Conservation (phyloP, 2,797 vertebrate genomes). For the Echiichthys vipera region DNA sequence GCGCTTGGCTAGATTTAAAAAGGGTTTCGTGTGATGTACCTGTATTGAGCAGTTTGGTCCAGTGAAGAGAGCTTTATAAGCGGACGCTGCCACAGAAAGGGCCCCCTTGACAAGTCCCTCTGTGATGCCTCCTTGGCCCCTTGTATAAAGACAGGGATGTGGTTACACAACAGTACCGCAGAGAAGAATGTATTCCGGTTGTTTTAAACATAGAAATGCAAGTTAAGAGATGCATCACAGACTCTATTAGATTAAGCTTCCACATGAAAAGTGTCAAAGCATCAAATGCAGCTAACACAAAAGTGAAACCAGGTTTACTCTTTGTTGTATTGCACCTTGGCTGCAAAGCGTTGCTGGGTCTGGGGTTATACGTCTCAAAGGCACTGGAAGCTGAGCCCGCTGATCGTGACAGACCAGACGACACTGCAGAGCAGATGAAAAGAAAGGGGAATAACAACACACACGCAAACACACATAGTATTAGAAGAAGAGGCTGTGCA, state of each 20-base stretch:
- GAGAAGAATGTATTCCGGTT: background rate
- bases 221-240: background rate
- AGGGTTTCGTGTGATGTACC: slow-evolving; percentile 74
- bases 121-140: slow-evolving; percentile 89
- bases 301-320: background rate
- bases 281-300: background rate
- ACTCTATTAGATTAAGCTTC: background rate
- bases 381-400: slow-evolving; percentile 83
- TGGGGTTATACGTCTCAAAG: slow-evolving; percentile 83
- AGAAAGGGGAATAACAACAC: slow-evolving; percentile 28
- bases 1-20: background rate
- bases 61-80: slow-evolving; percentile 97
- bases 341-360: slow-evolving; percentile 78
- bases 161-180: slow-evolving; percentile 2
- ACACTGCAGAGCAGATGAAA: slow-evolving; percentile 62
- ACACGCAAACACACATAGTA: background rate
- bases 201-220: background rate
- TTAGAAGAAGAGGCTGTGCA: slow-evolving; percentile 16
- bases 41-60: slow-evolving; percentile 90
- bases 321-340: slow-evolving; percentile 66
- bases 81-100: slow-evolving; percentile 95
- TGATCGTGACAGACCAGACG: slow-evolving; percentile 79
- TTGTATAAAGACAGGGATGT: slow-evolving; percentile 53
- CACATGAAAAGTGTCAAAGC: too few relatives aligned
- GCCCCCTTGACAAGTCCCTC: slow-evolving; percentile 96